Evolutionary conservation across 2,113 vertebrate genomes (phyloP), one percentile per base, ranked within the genome.

Genomic region (Myrmecobius fasciatus): DNA sequence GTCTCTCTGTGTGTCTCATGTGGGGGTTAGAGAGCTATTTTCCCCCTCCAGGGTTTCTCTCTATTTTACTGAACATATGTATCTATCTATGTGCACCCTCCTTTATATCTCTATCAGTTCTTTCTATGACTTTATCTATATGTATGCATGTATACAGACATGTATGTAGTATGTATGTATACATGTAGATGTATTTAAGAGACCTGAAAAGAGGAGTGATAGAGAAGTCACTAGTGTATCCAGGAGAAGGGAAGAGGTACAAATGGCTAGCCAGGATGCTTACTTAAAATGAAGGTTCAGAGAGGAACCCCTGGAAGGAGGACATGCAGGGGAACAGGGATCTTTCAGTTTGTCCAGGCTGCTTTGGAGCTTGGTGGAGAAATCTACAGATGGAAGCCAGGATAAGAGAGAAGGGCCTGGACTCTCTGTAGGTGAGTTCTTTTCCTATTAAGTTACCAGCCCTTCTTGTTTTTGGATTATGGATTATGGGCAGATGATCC

Each of bases 341-440:
- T 67, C n/a, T 43, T 43, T 22, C 67, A 24, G 1, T 6, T 0
- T n/a, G 36, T 5, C 2, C 36, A 22, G 17, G 31, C 60, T 60
- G 56, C 56, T 60, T 12, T 36, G 31, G 31, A n/a, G 31, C 60
- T n/a, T 67, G 31, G n/a, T 83, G 36, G 67, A 22, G 36, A 83
- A 22, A 4, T 67, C 31, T 67, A 12, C 36, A 17, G 36, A 36
- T 1, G 36, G 28, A 5, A n/a, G 10, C 28, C 36, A 43, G 36
- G 36, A 83, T 20, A 43, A 6, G 60, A 75, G 20, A 7, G 36
- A 22, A 43, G n/a, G 17, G n/a, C 36, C 67, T 43, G 20, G n/a
- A 36, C 36, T 0, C 0, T 22, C 8, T 0, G 1, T 2, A n/a
- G 17, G 14, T 6, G n/a, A 43, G 67, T 6, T 75, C 60, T 75